Evolutionary conservation across 64 coral and sea anemone genomes (phyloP), one percentile per base, ranked within the genome.

Genomic region (Acropora tenuis): DNA sequence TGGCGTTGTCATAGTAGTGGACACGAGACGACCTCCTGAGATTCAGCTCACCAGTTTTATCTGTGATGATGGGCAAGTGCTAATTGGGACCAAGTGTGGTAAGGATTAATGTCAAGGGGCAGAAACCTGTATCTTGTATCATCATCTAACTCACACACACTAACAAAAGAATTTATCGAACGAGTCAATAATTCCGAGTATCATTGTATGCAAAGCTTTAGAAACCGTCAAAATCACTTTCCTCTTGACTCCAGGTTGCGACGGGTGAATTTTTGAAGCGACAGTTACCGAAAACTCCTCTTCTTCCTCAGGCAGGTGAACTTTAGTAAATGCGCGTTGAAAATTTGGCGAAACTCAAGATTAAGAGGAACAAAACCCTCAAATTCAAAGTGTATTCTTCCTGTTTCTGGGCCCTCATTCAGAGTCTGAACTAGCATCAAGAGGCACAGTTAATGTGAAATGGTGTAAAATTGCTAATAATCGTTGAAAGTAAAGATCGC

Each of bases 61-160:
- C 44, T 84, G 81, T 17, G 17, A n/a, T 67, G 13, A 67, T 47
- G 81, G 81, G 6, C 81, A 84, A 84, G 81, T 84, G 5, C 63
- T 17, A 48, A 68, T 43, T 68, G 81, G 44, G 61, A 18, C 13
- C 5, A 84, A 7, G 17, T 84, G 81, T 69, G 81, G 81, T 84
- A 84, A 84, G 61, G 0, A 82, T 42, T 65, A 17, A 71, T 4
- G 67, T 20, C 18, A 71, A 7, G 67, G 19, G 67, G 67, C 17
- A 71, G 30, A 63, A 63, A 2, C 10, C 10, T 63, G 59, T 63
- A 63, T 63, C 10, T 63, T 63, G 59, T 63, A 63, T 63, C 59
- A 63, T 63, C 10, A 63, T 63, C 15, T 63, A 63, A 2, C 59
- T 63, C 59, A 12, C 59, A 10, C 10, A 63, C 59, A 63, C 9